phyloP scores from a whole-genome alignment of 1,140 invertebrate species.

The Trialeurodes vaporariorum region DNA sequence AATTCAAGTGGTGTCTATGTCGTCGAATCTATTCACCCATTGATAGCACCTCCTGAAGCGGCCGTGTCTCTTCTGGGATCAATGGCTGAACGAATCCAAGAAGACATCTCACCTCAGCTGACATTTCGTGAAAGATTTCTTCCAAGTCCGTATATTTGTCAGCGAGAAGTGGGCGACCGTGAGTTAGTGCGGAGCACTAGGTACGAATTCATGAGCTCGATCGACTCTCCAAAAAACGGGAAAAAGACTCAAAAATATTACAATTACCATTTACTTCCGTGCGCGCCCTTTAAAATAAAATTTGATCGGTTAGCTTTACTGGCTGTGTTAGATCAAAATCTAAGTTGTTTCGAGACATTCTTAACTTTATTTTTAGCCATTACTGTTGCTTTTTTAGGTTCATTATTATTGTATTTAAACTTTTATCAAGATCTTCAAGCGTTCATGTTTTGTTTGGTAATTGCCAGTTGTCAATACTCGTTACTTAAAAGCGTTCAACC shows the following conservation, averaged over 20 bases:
- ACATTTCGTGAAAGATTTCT: neutral
- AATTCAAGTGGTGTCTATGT: constrained; percentile 17
- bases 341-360: constrained; percentile 72
- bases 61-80: neutral
- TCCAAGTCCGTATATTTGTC: neutral
- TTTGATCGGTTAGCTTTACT: constrained; percentile 87
- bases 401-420: constrained; percentile 65
- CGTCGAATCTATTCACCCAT: constrained; percentile 15
- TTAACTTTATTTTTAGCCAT: constrained; percentile 73
- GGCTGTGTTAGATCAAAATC: constrained; percentile 85
- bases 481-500: constrained; percentile 97
- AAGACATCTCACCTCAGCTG: neutral
- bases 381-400: constrained; percentile 73
- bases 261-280: constrained; percentile 40
- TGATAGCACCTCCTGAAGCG: neutral
- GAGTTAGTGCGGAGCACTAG: constrained; percentile 17
- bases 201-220: constrained; percentile 26
- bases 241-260: constrained; percentile 24
- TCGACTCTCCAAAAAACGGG: constrained; percentile 20
- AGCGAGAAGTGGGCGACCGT: neutral
- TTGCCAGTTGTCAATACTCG: constrained; percentile 95
- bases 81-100: neutral
- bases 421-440: constrained; percentile 88
- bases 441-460: constrained; percentile 92
- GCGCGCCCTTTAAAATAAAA: constrained; percentile 57